Evolutionary conservation across 2,797 vertebrate genomes (phyloP), one percentile per base, ranked within the genome.

Genomic region (Acipenser ruthenus): DNA sequence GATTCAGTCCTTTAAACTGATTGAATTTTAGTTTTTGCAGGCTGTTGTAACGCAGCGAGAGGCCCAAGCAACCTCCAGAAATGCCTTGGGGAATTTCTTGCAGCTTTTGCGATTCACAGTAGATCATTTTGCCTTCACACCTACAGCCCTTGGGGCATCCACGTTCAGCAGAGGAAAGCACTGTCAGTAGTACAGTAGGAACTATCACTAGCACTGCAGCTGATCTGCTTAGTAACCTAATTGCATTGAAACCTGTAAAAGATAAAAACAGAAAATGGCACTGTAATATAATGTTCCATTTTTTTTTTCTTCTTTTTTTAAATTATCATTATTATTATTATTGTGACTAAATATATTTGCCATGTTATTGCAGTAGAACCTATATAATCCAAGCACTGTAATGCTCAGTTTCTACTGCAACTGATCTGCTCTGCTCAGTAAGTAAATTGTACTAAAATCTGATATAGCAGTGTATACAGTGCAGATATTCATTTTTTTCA

Each of bases 101-200:
- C 80, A 99, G 95, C 87, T 95, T 96, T 84, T 96, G 96, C 75
- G 97, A 99, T 88, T 99, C 97, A 83, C 97, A 99, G 86, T 99
- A 99, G 78, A 99, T 93, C 79, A 99, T 98, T 90, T 98, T 98
- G 75, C 96, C 97, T 88, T 99, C 96, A 78, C 97, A 99, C 78
- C 97, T 94, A 86, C 97, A 99, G 87, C 94, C 96, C 84, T 94
- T 95, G 69, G 97, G 97, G 85, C 97, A 99, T 70, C 94, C 94
- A 72, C 95, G 91, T 81, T 99, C 96, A 69, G 93, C 95, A 75
- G 93, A 85, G 82, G 94, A 90, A 77, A 95, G 94, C 86, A 92
- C 91, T 75, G 93, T 92, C 70, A 95, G 91, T 82, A 99, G 92
- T 88, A 96, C 94, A 86, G 95, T 94, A 89, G 96, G 96, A 87